Evolutionary conservation across 2,888 invertebrate species (phyloP), one percentile per base, ranked within the genome.

Genomic region (Vanessa cardui): DNA sequence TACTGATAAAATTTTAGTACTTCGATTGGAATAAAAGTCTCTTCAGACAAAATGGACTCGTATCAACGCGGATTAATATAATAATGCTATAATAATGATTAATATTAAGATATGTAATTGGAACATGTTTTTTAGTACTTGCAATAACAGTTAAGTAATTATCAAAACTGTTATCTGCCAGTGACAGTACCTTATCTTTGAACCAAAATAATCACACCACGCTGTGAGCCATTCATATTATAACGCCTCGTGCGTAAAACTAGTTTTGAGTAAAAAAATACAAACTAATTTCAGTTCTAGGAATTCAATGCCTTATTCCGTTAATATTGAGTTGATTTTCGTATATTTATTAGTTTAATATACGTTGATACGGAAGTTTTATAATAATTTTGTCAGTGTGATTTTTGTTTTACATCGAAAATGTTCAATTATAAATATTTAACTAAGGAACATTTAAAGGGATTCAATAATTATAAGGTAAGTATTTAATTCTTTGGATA

Each of bases 401-500:
- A 12, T 39, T 39, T 12, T 12, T 12, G 18, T 21, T 12, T 45
- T 31, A 9, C 16, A 47, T 44, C 20, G 12, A 81, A 76, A 64
- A 84, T 91, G 82, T 88, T 95, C 83, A 93, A 95, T 78, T 94
- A 94, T 76, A 94, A 96, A 83, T 99, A 98, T 92, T 94, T 99
- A 76, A 94, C 94, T 33, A 93, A 94, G 76, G 95, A 96, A 77
- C 97, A 98, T 83, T 94, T 99, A 64, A 94, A 95, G 83, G 99
- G 99, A 78, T 98, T 99, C 86, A 96, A 97, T 86, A 96, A 96
- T 81, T 99, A 99, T 86, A 98, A 98, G 95, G 98, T 91, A 76
- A 80, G 75, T 66, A 3, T 26, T 3, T 50, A 3, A 21, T 21
- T 0, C 26, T 26, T 26, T 5, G 5, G 3, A 26, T 46, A 16